Evolutionary conservation across 2,888 invertebrate genomes (phyloP).

Genomic region (Troglohyphantes excavatus): DNA sequence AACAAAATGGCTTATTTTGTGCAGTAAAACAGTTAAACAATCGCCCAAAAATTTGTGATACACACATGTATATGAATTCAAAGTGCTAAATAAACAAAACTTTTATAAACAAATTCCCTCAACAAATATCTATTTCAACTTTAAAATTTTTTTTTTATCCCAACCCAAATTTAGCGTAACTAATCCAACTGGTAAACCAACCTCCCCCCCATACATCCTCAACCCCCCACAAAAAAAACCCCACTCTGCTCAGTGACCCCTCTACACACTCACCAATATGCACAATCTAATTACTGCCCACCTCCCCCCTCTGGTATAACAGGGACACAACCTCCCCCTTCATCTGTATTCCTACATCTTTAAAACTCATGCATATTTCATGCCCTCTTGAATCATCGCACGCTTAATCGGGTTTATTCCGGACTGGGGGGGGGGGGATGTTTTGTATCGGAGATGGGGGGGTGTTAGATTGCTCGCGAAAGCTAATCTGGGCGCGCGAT

Average conservation of each 20-base stretch:
- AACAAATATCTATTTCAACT: too few relatives aligned
- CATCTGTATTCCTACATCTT: constrained; percentile 76
- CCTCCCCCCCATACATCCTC: not conserved
- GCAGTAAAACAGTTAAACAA: too few relatives aligned
- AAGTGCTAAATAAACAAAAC: too few relatives aligned
- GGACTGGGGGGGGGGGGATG: not conserved
- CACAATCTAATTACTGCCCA: constrained; percentile 70
- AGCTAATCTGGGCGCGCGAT: constrained; percentile 53
- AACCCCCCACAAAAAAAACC: not conserved
- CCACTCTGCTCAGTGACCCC: constrained; percentile 48
- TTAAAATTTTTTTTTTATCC: too few relatives aligned
- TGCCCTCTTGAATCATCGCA: constrained; percentile 73
- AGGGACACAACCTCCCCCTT: not conserved
- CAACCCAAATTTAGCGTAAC: not conserved
- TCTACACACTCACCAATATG: constrained; percentile 44
- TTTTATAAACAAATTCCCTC: too few relatives aligned
- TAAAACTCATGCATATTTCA: constrained; percentile 75
- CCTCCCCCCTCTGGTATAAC: not conserved
- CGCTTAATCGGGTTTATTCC: constrained; percentile 68
- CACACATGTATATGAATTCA: not conserved
- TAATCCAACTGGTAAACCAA: not conserved
- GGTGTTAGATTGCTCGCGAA: constrained; percentile 28
- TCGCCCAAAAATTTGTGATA: too few relatives aligned
- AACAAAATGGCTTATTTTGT: too few relatives aligned
- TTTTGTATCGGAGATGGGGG: not conserved